A percentile compares a stretch with the other conserved stretches of the same genome.
Conservation (phyloP, 2,888 invertebrate genomes). For the Halocaridina rubra region DNA sequence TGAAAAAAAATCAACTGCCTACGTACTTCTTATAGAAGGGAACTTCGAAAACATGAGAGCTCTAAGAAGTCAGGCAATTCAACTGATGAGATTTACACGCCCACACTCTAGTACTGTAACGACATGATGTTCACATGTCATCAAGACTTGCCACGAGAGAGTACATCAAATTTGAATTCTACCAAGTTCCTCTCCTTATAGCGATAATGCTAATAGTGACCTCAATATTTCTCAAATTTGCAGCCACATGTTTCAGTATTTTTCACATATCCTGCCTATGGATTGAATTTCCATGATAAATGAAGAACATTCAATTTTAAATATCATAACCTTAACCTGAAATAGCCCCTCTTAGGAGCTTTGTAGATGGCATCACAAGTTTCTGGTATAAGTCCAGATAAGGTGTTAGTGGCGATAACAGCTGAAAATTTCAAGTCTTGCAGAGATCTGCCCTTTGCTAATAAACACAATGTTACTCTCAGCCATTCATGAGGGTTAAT, state of each 20-base stretch:
- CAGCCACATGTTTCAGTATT: background rate
- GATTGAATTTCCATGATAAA: background rate
- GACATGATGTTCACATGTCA: no score
- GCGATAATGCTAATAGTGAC: background rate
- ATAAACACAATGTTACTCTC: conserved; percentile 21
- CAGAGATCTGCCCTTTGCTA: conserved; percentile 16
- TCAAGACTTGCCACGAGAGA: no score
- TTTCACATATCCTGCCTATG: conserved; percentile 6
- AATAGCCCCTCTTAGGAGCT: background rate
- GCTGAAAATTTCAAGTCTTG: no score
- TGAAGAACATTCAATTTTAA: background rate
- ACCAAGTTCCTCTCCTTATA: background rate
- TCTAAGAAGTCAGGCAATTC: no score
- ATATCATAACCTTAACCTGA: background rate
- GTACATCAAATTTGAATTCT: no score
- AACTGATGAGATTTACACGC: no score
- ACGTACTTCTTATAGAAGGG: no score
- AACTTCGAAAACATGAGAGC: no score
- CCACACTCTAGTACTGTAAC: no score
- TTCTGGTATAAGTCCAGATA: background rate
- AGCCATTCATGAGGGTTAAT: conserved; percentile 39
- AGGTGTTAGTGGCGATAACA: background rate
- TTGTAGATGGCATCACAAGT: background rate
- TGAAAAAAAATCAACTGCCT: no score
- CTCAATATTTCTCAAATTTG: background rate